Base-by-base conservation (phyloP, 2,888 invertebrate genomes). In the Pachymerium ferrugineum region DNA sequence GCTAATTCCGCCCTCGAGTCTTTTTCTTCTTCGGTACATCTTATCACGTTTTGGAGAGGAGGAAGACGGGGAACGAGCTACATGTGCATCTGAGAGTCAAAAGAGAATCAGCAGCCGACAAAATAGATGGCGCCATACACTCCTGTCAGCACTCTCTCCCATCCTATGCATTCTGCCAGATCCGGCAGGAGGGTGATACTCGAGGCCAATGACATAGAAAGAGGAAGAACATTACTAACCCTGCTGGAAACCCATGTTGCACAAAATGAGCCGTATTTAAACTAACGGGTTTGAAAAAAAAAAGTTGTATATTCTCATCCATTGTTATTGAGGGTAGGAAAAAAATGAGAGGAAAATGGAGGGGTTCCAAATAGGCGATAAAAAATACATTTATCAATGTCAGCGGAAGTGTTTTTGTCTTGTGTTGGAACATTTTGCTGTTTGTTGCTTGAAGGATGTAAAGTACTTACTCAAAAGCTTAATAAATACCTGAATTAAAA, bases 151-250 rank as follows among this genome's bases (percentile, higher is more conserved):
- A 25, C 54, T 25, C n/a, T n/a, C n/a, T n/a, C 22, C 54, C 6
- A 3, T n/a, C 47, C 47, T 22, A 47, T 22, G 19, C 47, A 47
- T 54, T 54, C 54, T 54, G 10, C 54, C 54, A 25, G 54, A 54
- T 54, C 22, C 54, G 54, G 54, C 54, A 14, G 54, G 5, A n/a
- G 54, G 54, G 25, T 54, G 54, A 54, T 54, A 54, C 54, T 54
- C 54, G 54, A 54, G 54, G 54, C 54, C 54, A 54, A 54, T 54
- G 54, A 54, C 54, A 54, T 25, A 54, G 54, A 54, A 47, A 47
- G 47, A 54, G 22, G 54, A 25, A 54, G 54, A 54, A 25, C 54
- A 25, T 54, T 54, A 54, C 54, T 25, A 22, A 8, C 19, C 47
- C 47, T 25, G 54, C 14, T 54, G 54, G 5, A 22, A 54, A 22